Percentiles rank a stretch among this genome's conserved stretches.
Conservation (phyloP, 2,797 vertebrate genomes). For the Rhabdophis nuchalis region DNA sequence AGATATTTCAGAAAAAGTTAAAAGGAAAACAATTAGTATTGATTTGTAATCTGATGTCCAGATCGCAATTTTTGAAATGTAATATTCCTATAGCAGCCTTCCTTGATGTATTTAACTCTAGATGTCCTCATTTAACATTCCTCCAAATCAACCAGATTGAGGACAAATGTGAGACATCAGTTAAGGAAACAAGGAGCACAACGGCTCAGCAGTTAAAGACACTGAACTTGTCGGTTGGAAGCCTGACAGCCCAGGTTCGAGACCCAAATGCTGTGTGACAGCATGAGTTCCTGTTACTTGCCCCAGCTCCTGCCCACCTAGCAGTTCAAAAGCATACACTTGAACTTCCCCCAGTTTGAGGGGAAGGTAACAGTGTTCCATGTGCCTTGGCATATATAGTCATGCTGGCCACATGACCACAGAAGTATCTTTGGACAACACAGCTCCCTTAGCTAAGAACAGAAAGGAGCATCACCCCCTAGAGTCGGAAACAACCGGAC, state of each 20-base stretch:
- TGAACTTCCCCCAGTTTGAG: no score
- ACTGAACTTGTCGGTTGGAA: neutral
- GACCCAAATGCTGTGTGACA: neutral
- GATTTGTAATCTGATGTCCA: neutral
- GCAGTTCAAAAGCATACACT: neutral
- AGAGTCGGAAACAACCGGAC: neutral
- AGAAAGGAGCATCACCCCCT: neutral
- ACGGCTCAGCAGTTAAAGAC: neutral
- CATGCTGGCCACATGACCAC: neutral
- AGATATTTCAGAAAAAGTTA: neutral
- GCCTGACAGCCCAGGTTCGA: neutral
- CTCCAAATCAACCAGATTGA: neutral
- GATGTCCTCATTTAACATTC: neutral
- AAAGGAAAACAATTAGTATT: neutral
- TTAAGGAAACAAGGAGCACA: neutral
- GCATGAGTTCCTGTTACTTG: neutral
- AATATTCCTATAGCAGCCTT: neutral
- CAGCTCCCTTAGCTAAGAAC: neutral
- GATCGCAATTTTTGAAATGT: neutral
- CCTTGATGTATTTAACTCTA: neutral
- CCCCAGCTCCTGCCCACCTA: neutral
- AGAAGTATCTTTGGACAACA: neutral
- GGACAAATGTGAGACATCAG: neutral
- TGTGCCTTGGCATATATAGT: no score
- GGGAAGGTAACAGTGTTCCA: neutral